Base-by-base conservation (phyloP, 2,888 invertebrate genomes). In the Ennomos erosarius region DNA sequence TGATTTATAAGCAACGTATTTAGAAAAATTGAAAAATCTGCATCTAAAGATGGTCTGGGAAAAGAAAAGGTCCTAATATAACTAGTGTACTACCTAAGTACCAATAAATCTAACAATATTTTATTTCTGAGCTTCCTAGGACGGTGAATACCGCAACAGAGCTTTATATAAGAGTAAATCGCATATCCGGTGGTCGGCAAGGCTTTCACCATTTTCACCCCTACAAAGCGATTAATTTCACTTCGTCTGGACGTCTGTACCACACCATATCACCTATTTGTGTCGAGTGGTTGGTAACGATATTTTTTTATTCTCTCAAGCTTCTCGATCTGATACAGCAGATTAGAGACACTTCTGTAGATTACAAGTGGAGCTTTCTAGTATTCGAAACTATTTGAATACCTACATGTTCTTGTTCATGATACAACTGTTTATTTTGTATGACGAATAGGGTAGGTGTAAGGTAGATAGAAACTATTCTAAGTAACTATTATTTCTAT, bases 151-250 rank as follows among this genome's bases (percentile, higher is more conserved):
- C 26, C 26, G 26, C 50, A n/a, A n/a, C n/a, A 16, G 16, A 16
- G 16, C 16, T 16, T 47, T 42, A 6, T 12, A n/a, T 74, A 67
- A 38, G 38, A 38, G 72, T 68, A 67, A n/a, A 26, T 26, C 5
- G 67, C 61, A 47, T 65, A 71, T 65, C 67, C 64, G 71, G 64
- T 42, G 48, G 51, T 40, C 47, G 55, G 66, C 67, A 65, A 62
- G 62, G 70, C 70, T 74, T 74, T 73, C 62, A 69, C 70, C 63
- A 65, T 62, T 46, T 74, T 73, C 63, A 69, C 70, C 64, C 65
- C 63, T 46, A 63, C 69, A 68, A 65, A 68, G 69, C 74, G 70
- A 75, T 75, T 78, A 73, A 73, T 75, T 79, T 76, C 65, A 59
- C 68, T 76, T 71, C 71, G 66, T 9, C 34, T 49, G 62, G 66